Conservation (phyloP, 1,140 invertebrate species). For the Temnothorax curvispinosus region DNA sequence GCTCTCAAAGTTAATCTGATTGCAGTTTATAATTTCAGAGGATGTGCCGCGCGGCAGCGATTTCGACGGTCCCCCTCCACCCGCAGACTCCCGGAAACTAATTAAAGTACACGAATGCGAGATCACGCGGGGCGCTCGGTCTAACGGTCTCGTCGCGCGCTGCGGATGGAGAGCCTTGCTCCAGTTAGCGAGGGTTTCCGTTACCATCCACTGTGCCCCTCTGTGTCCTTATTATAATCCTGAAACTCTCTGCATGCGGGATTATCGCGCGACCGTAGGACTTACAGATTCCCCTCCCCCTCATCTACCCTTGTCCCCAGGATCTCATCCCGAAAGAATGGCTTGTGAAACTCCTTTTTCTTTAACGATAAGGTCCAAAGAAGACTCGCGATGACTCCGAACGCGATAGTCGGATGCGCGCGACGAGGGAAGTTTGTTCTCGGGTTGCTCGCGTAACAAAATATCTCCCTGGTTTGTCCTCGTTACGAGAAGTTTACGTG, state of each 20-base stretch:
- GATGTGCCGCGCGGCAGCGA: slow-evolving; percentile 27
- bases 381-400: neutral
- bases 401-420: neutral
- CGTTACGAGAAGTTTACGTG: slow-evolving; percentile 64
- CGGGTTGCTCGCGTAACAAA: slow-evolving; percentile 50
- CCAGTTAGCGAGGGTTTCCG: neutral
- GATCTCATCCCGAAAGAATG: neutral
- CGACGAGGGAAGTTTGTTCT: neutral
- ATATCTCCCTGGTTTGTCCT: slow-evolving; percentile 68
- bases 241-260: neutral
- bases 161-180: neutral
- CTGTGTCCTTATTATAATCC: slow-evolving; percentile 25
- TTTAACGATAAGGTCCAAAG: neutral
- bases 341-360: neutral
- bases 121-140: slow-evolving; percentile 4
- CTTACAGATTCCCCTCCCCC: neutral
- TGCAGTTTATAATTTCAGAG: slow-evolving; percentile 54
- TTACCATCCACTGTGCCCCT: neutral
- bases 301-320: too few relatives aligned
- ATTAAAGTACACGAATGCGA: slow-evolving; percentile 49
- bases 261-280: neutral
- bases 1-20: slow-evolving; percentile 12
- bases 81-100: slow-evolving; percentile 31
- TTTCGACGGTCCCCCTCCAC: neutral
- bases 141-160: neutral